A percentile compares a stretch with the other conserved stretches of the same genome.
Conservation (phyloP, 2,797 vertebrate species). For the Synaphobranchus kaupii region DNA sequence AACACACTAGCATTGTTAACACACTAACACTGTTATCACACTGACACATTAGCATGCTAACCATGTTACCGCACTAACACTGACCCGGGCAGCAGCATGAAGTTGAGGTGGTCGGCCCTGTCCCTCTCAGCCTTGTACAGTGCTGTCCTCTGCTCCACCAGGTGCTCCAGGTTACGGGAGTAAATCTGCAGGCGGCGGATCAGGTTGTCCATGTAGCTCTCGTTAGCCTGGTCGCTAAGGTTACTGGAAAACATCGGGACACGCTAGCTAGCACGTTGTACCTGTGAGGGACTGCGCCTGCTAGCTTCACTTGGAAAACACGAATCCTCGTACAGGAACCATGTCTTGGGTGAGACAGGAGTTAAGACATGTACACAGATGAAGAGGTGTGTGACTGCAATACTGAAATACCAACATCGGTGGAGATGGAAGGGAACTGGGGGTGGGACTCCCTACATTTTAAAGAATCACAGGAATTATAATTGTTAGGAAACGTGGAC, state of each 20-base stretch:
- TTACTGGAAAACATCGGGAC: constrained; percentile 67
- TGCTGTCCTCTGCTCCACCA: constrained; percentile 92
- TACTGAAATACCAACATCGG: neutral
- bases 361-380: neutral
- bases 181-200: constrained; percentile 93
- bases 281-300: neutral
- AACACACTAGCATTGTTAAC: neutral
- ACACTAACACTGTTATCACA: neutral
- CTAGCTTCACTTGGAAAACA: neutral
- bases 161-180: constrained; percentile 89
- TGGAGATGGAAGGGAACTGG: neutral
- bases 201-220: constrained; percentile 97
- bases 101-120: constrained; percentile 91
- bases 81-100: constrained; percentile 92
- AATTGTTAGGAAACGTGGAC: neutral
- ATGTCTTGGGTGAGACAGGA: neutral
- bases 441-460: neutral
- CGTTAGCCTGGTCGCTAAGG: constrained; percentile 87
- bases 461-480: neutral
- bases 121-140: constrained; percentile 95
- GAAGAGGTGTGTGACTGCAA: neutral
- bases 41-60: neutral
- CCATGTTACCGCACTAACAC: constrained; percentile 15
- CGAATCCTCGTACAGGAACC: neutral
- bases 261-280: neutral